A percentile compares a stretch with the other conserved stretches of the same genome.
phyloP scores from a whole-genome alignment of 2,888 invertebrate species.

The Tetragnatha montana region DNA sequence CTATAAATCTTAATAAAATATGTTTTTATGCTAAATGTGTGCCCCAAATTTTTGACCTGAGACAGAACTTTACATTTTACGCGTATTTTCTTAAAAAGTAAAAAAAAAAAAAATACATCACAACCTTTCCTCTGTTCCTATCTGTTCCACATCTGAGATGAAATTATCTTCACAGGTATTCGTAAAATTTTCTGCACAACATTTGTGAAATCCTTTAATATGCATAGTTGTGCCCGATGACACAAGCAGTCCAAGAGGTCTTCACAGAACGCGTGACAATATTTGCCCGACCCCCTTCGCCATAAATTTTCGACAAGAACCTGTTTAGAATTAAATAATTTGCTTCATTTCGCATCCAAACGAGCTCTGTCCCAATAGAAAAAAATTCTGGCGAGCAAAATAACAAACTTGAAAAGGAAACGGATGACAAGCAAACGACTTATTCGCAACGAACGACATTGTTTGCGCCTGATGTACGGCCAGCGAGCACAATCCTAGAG shows the following conservation, averaged over 20 bases:
- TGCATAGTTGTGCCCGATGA: no score
- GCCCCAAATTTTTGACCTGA: no score
- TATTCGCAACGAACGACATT: constrained; percentile 50
- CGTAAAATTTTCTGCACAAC: no score
- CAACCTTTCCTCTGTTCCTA: no score
- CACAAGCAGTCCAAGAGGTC: not conserved
- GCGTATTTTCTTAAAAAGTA: no score
- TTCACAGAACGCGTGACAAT: constrained; percentile 7
- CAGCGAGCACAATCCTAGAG: constrained; percentile 48
- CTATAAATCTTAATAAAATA: no score
- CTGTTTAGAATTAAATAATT: constrained; percentile 69
- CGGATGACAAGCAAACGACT: constrained; percentile 62
- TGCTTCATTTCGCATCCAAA: constrained; percentile 65
- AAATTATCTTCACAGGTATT: no score
- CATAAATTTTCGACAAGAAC: constrained; percentile 61
- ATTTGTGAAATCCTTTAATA: no score
- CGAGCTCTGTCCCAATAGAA: constrained; percentile 38
- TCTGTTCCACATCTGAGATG: no score
- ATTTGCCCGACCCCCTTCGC: constrained; percentile 26
- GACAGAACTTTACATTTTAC: no score
- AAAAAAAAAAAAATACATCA: no score
- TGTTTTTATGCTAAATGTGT: no score
- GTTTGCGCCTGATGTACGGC: constrained; percentile 57
- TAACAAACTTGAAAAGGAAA: constrained; percentile 66
- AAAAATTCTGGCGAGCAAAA: constrained; percentile 32